Evolutionary conservation across 2,888 invertebrate species (phyloP).

Genomic region (Hirudinaria manillensis): DNA sequence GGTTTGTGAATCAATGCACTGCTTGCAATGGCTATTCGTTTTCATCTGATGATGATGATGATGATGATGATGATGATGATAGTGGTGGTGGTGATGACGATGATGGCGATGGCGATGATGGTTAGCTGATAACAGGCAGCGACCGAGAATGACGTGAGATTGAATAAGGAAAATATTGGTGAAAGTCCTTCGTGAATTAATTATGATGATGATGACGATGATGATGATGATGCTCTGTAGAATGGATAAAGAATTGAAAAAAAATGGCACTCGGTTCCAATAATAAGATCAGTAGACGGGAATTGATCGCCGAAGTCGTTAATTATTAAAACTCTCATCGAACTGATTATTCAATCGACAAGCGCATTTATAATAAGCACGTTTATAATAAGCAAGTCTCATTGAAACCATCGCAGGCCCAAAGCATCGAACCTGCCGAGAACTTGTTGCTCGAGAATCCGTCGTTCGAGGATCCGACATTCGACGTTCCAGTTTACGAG

Average conservation of each 20-base stretch:
- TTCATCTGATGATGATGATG: constrained; percentile 21
- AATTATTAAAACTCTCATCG: neutral
- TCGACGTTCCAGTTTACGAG: too few species aligned
- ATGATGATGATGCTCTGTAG: neutral
- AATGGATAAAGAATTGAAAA: neutral
- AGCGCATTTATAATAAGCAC: neutral
- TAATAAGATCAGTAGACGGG: too few species aligned
- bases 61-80: constrained; percentile 5
- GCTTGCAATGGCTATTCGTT: neutral
- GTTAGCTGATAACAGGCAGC: neutral
- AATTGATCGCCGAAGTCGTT: too few species aligned
- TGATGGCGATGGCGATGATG: neutral
- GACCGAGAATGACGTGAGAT: neutral
- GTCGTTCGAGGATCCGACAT: too few species aligned
- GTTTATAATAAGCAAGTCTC: too few species aligned
- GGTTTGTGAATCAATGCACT: too few species aligned
- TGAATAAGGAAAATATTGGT: too few species aligned
- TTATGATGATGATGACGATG: too few species aligned
- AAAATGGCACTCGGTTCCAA: too few species aligned
- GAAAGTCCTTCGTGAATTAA: neutral
- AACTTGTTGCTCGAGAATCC: too few species aligned
- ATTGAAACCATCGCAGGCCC: too few species aligned
- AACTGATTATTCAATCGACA: neutral
- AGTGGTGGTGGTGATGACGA: constrained; percentile 12
- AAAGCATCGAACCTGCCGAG: too few species aligned